These are phyloP conservation scores for Apogon hyalosoma DNA, from an alignment of 2,797 vertebrate genomes.

Conservation along the genomic window DNA sequence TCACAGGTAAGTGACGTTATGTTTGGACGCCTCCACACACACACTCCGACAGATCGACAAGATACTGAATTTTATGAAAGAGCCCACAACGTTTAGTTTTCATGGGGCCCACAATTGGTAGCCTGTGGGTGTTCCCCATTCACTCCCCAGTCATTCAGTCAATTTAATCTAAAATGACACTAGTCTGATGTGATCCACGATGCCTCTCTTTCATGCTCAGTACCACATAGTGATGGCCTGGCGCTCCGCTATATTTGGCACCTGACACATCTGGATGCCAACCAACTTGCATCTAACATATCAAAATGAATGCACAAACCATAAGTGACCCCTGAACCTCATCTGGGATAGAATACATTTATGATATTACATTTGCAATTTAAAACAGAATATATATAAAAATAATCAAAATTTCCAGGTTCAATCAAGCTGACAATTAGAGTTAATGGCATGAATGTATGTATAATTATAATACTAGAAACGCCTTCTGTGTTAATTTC, in stretches of 20 bases:
- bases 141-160: constrained; percentile 24
- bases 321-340: constrained; percentile 18
- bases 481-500: constrained; percentile 9
- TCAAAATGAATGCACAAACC: constrained; percentile 14
- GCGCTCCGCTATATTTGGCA: constrained; percentile 34
- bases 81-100: no score
- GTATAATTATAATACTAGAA: no score
- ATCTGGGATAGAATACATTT: background rate
- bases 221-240: constrained; percentile 24
- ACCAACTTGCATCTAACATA: constrained; percentile 5
- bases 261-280: constrained; percentile 34
- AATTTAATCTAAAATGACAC: constrained; percentile 46
- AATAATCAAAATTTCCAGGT: background rate
- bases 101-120: no score
- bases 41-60: no score
- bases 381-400: no score
- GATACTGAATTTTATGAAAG: no score
- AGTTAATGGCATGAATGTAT: no score
- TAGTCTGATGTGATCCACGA: constrained; percentile 27
- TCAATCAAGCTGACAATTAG: background rate
- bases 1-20: no score
- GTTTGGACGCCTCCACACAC: no score
- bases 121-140: no score
- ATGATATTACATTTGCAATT: background rate
- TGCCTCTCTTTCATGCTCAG: constrained; percentile 32